Percentiles rank a stretch among this genome's conserved stretches.
Evolutionary conservation across 2,113 vertebrate genomes (phyloP).

Genomic region (Pituophis catenifer): DNA sequence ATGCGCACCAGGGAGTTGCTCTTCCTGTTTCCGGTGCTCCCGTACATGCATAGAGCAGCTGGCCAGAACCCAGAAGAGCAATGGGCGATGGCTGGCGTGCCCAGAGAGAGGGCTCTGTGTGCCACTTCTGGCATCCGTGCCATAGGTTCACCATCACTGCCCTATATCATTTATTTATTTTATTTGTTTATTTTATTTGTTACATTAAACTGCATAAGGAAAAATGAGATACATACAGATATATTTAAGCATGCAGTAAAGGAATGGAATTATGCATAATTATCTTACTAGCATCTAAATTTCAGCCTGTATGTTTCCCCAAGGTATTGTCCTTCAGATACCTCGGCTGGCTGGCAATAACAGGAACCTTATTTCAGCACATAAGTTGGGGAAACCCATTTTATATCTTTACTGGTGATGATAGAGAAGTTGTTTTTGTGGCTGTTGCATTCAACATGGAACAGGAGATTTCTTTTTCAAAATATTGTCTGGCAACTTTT

Average conservation of each 20-base stretch:
- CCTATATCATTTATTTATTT: background rate
- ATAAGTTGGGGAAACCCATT: background rate
- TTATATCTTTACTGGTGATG: background rate
- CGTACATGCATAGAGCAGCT: no score
- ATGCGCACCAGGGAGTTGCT: no score
- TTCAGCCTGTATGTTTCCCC: background rate
- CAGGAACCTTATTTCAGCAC: background rate
- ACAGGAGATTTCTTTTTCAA: constrained; percentile 49
- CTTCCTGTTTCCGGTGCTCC: no score
- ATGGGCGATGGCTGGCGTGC: no score
- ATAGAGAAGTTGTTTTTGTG: background rate
- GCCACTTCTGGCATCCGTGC: no score
- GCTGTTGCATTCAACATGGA: background rate
- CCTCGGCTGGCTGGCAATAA: background rate
- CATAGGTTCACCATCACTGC: no score
- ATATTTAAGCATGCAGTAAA: background rate
- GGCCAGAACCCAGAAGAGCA: no score
- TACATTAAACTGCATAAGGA: background rate
- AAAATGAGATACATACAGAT: background rate
- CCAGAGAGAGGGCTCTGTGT: no score
- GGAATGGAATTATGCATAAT: background rate
- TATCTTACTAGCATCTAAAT: background rate
- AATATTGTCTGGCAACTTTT: constrained; percentile 43
- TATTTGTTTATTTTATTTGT: background rate
- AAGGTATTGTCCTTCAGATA: background rate